phyloP scores from a whole-genome alignment of 2,797 vertebrate genomes.

The Falco cherrug region DNA sequence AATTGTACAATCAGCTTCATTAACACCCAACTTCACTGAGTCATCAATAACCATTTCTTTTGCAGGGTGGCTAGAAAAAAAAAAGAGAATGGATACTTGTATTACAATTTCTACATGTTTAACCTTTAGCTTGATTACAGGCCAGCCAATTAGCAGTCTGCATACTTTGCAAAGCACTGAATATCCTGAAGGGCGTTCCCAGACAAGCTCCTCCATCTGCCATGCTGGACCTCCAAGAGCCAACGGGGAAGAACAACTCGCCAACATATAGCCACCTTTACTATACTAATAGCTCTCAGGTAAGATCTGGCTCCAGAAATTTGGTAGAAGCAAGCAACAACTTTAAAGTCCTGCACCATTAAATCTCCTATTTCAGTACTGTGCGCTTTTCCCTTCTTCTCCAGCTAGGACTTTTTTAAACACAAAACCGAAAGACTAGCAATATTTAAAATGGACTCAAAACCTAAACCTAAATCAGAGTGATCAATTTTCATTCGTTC shows the following conservation, averaged over 20 bases:
- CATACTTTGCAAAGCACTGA: not conserved
- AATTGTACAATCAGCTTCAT: constrained; percentile 73
- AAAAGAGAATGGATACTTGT: not conserved
- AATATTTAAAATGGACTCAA: not conserved
- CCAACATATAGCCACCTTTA: not conserved
- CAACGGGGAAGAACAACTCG: not conserved
- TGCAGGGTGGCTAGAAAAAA: constrained; percentile 72
- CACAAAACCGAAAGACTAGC: not conserved
- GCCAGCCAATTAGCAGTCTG: not conserved
- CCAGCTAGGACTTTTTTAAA: not conserved
- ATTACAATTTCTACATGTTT: not conserved
- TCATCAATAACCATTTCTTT: constrained; percentile 72
- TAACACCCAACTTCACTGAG: constrained; percentile 71
- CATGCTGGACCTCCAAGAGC: not conserved
- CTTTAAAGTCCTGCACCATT: not conserved
- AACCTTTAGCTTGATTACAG: not conserved
- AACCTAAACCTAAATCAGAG: not conserved
- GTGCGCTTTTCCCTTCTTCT: not conserved
- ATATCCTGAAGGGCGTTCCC: not conserved
- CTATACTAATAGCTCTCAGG: not conserved
- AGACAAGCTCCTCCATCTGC: not conserved
- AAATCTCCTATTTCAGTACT: not conserved
- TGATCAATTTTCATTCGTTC: not conserved
- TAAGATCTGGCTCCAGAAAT: not conserved
- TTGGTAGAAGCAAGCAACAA: not conserved